Evolutionary conservation across 2,888 invertebrate genomes (phyloP).

Genomic region (Rhogogaster chlorosoma): DNA sequence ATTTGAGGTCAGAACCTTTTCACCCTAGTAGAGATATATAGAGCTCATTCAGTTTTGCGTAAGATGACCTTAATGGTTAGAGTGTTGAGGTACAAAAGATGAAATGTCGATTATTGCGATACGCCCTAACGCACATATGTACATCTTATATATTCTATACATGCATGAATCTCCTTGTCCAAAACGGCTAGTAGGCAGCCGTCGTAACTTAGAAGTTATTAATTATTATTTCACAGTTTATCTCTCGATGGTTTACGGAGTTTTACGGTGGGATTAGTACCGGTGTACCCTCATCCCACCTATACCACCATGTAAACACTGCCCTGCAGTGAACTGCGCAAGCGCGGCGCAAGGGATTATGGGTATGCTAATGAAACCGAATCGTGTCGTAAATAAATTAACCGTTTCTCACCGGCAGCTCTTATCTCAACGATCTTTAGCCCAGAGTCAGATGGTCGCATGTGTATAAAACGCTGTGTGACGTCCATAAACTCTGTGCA

Average conservation of each 20-base stretch:
- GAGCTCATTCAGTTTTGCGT: too few species aligned
- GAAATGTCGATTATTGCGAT: not conserved
- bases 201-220: slow-evolving; percentile 43
- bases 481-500: not conserved
- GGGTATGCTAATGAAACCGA: slow-evolving; percentile 59
- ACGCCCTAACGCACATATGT: not conserved
- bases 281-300: not conserved
- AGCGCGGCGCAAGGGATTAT: slow-evolving; percentile 53
- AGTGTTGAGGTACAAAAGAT: not conserved
- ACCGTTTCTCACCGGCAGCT: slow-evolving; percentile 55
- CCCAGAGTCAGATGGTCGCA: slow-evolving; percentile 36
- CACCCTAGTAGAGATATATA: too few species aligned
- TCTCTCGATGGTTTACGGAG: slow-evolving; percentile 32
- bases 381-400: slow-evolving; percentile 60
- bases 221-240: slow-evolving; percentile 45
- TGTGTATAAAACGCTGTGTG: not conserved
- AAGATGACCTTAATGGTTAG: too few species aligned
- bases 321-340: slow-evolving; percentile 15
- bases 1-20: too few species aligned
- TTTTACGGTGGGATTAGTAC: slow-evolving; percentile 45
- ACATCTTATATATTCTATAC: not conserved
- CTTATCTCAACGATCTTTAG: slow-evolving; percentile 47
- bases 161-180: not conserved
- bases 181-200: slow-evolving; percentile 8
- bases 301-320: slow-evolving; percentile 17